phyloP scores from a whole-genome alignment of 2,113 vertebrate species.

The Typhlomys cinereus region DNA sequence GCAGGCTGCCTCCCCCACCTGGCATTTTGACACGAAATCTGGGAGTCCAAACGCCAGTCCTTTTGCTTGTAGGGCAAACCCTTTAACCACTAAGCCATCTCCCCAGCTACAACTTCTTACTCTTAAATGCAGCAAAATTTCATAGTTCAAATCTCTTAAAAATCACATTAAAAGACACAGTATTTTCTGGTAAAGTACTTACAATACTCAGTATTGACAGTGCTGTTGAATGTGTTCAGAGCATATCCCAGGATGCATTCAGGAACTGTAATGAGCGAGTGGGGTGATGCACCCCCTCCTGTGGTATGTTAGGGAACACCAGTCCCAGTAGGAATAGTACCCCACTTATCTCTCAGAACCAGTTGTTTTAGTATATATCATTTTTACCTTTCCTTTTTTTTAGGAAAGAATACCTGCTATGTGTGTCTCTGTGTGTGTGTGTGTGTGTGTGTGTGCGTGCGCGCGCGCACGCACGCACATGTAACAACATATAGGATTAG shows the following conservation, averaged over 20 bases:
- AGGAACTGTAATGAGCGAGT: background rate
- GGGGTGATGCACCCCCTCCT: background rate
- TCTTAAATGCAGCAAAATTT: background rate
- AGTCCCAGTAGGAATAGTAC: too few species aligned
- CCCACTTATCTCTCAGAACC: background rate
- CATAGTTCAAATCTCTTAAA: slow-evolving; percentile 2
- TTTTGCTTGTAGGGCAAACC: too few species aligned
- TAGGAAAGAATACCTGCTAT: background rate
- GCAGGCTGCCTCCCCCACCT: too few species aligned
- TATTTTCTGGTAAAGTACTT: background rate
- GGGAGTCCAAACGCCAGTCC: too few species aligned
- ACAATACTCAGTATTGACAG: background rate
- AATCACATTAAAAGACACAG: background rate
- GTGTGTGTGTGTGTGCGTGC: background rate
- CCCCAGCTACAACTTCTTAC: background rate
- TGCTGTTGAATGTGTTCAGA: background rate
- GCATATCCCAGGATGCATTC: background rate
- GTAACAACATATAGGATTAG: background rate
- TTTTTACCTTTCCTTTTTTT: background rate
- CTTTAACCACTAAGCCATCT: too few species aligned
- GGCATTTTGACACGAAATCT: too few species aligned
- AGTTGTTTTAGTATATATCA: background rate
- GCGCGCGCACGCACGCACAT: too few species aligned
- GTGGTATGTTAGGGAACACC: background rate
- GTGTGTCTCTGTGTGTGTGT: background rate